Evolutionary conservation across 1,140 invertebrate genomes (phyloP).

Genomic region (Aricia agestis): DNA sequence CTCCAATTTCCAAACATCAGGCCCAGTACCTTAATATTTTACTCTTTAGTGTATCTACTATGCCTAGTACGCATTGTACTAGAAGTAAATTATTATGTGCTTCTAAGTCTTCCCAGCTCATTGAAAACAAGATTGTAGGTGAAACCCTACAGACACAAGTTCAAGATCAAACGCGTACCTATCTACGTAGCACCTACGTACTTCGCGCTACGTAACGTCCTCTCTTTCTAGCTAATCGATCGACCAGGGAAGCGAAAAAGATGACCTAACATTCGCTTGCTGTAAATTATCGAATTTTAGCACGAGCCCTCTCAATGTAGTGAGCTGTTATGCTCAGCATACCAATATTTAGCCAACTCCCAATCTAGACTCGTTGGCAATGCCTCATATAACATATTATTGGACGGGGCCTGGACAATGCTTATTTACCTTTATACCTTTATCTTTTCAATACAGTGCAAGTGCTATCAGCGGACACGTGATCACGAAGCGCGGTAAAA

Average conservation of each 20-base stretch:
- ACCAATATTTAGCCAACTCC: no score
- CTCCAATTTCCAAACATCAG: no score
- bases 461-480: slow-evolving; percentile 16
- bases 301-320: neutral
- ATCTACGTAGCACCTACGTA: neutral
- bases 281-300: neutral
- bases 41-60: no score
- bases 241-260: neutral
- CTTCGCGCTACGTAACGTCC: neutral
- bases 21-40: no score
- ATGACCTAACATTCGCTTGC: neutral
- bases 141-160: slow-evolving; percentile 6
- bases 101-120: slow-evolving; percentile 10
- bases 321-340: neutral
- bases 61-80: neutral
- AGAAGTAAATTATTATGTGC: neutral
- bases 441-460: slow-evolving; percentile 1
- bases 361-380: no score
- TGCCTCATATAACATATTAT: no score
- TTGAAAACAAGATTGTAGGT: slow-evolving; percentile 13
- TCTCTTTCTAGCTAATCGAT: neutral
- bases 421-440: neutral
- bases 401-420: no score
- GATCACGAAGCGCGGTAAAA: slow-evolving; percentile 7
- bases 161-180: slow-evolving; percentile 10